Evolutionary conservation across 2,888 invertebrate genomes (phyloP), one percentile per base, ranked within the genome.

Genomic region (Psylliodes chrysocephalus): DNA sequence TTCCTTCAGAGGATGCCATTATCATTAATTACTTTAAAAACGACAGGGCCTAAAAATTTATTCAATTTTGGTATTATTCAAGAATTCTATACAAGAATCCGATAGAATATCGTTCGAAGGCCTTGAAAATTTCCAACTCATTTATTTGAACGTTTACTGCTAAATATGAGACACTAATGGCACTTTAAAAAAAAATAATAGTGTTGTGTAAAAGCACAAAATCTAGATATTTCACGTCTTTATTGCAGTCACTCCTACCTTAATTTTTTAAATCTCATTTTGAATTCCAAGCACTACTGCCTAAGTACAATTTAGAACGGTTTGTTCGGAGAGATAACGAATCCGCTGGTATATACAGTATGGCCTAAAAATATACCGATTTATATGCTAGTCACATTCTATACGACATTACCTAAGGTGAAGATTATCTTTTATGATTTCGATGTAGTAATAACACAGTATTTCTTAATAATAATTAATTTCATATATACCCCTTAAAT

Each of bases 171-270:
- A 55, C 55, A 55, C 30, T 59, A 49, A 59, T 59, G 25, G 40
- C 49, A 59, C 17, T 49, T 59, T 59, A 49, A 59, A 38, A 46
- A 42, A 28, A 51, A 49, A 14, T n/a, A n/a, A n/a, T 56, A 47
- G 47, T 35, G 49, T 59, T 59, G 22, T 59, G 59, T 59, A 49
- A 49, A 59, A 59, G 38, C 40, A 51, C 59, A 49, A 51, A 59
- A 49, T 59, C 59, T 59, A 49, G 59, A 59, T 59, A 59, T 59
- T 59, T 59, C 59, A 59, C 51, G 15, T 59, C 28, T 59, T 59
- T 51, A 46, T 40, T 51, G 49, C 49, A 59, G 8, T 25, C 59
- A 59, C 59, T 59, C 49, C 59, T 51, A 59, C 59, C 38, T 49
- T 40, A 57, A 35, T 40, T 49, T 59, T 49, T 59, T 59, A 10